These are phyloP conservation scores for Lepus americanus DNA, from an alignment of 2,113 vertebrate species.

Conservation along the genomic window DNA sequence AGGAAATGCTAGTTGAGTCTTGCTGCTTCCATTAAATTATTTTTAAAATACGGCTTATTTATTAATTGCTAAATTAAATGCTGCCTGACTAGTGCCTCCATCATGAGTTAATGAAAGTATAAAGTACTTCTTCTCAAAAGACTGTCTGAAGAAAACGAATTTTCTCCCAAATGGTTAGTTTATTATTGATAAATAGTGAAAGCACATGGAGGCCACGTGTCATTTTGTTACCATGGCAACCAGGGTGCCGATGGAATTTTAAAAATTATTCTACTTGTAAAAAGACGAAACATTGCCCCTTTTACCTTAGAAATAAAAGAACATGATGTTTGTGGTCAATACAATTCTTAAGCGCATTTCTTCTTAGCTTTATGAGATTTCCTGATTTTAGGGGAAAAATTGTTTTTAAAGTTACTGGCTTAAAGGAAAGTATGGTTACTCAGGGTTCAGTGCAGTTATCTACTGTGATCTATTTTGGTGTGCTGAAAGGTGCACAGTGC, in stretches of 20 bases:
- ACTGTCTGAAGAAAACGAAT: constrained; percentile 51
- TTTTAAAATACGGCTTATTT: not conserved
- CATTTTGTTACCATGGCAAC: constrained; percentile 81
- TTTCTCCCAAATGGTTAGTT: constrained; percentile 72
- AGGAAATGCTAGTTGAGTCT: not conserved
- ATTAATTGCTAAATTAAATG: constrained; percentile 61
- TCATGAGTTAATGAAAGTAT: constrained; percentile 35
- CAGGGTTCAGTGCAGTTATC: not conserved
- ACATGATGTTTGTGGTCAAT: constrained; percentile 57
- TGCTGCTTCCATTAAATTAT: not conserved
- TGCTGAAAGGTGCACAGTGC: not conserved
- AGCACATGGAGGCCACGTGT: constrained; percentile 75
- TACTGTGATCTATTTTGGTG: not conserved
- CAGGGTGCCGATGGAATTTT: constrained; percentile 25
- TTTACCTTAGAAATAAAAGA: constrained; percentile 72
- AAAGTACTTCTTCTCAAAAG: constrained; percentile 36
- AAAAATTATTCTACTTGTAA: constrained; percentile 58
- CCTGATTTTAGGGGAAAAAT: constrained; percentile 35
- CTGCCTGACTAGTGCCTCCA: constrained; percentile 10
- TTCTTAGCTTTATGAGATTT: constrained; percentile 7
- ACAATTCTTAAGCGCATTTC: constrained; percentile 43
- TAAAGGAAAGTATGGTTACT: not conserved
- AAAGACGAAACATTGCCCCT: constrained; percentile 72
- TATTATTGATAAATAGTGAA: constrained; percentile 77
- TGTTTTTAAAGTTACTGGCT: not conserved